These are phyloP conservation scores for Peromyscus aztecus DNA, from an alignment of 2,797 vertebrate genomes.

Conservation along the genomic window DNA sequence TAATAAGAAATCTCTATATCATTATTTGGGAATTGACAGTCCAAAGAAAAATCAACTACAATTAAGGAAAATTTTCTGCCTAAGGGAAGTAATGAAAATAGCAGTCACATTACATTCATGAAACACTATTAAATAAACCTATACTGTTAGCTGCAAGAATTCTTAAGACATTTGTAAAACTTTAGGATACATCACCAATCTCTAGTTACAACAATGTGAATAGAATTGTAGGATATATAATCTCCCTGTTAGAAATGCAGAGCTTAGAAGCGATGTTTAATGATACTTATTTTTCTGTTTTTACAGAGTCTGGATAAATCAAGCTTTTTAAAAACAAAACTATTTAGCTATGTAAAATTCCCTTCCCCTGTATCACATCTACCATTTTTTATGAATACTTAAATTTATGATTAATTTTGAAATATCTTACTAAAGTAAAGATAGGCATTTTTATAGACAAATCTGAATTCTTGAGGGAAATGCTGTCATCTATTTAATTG, in stretches of 20 bases:
- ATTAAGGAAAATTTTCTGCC: background rate
- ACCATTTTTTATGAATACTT: background rate
- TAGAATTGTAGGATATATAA: background rate
- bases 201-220: background rate
- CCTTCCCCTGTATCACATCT: background rate
- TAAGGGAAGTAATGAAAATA: background rate
- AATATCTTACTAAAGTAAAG: background rate
- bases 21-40: background rate
- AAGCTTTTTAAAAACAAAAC: background rate
- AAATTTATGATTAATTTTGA: background rate
- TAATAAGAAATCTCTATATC: background rate
- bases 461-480: too few species aligned
- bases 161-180: background rate
- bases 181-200: background rate
- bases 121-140: background rate
- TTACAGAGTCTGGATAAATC: background rate
- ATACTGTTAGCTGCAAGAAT: background rate
- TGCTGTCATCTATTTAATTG: rapidly evolving
- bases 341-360: background rate
- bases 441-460: background rate
- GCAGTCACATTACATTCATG: background rate
- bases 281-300: constrained; percentile 8
- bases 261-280: background rate
- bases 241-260: background rate
- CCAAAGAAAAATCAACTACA: background rate